Evolutionary conservation across 2,113 vertebrate species (phyloP).

Genomic region (Vulpes lagopus): DNA sequence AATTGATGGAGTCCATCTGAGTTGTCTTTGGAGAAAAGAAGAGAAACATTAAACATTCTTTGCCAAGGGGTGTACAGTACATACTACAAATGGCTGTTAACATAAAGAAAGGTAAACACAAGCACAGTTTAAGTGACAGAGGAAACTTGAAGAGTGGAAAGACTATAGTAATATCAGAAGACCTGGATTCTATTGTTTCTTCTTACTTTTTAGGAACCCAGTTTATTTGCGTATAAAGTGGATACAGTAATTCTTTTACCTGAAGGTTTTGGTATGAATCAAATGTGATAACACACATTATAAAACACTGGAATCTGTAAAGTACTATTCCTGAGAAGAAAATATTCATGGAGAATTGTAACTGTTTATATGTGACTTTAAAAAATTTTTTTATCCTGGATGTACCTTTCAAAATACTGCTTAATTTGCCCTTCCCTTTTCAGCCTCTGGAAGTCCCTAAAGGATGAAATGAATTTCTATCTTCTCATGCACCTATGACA

Average conservation of each 20-base stretch:
- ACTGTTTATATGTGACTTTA: not conserved
- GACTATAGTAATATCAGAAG: not conserved
- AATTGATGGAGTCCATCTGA: not conserved
- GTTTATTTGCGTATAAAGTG: conserved; percentile 10
- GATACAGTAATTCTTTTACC: not conserved
- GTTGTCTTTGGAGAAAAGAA: not conserved
- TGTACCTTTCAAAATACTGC: not conserved
- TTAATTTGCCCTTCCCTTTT: not conserved
- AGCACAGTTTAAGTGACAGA: not conserved
- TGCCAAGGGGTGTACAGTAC: not conserved
- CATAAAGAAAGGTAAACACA: not conserved
- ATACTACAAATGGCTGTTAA: not conserved
- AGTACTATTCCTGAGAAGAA: not conserved
- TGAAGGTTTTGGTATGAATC: not conserved
- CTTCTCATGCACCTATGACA: not conserved
- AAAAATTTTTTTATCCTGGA: not conserved
- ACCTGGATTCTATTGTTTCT: not conserved
- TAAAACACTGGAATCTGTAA: not conserved
- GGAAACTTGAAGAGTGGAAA: not conserved
- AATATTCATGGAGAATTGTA: not conserved
- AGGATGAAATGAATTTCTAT: not conserved
- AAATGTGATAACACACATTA: not conserved
- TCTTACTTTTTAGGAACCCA: not conserved
- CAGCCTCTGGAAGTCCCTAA: not conserved
- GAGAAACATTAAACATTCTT: not conserved